Evolutionary conservation across 1,140 invertebrate species (phyloP), one percentile per base, ranked within the genome.

Genomic region (Hyphantria cunea): DNA sequence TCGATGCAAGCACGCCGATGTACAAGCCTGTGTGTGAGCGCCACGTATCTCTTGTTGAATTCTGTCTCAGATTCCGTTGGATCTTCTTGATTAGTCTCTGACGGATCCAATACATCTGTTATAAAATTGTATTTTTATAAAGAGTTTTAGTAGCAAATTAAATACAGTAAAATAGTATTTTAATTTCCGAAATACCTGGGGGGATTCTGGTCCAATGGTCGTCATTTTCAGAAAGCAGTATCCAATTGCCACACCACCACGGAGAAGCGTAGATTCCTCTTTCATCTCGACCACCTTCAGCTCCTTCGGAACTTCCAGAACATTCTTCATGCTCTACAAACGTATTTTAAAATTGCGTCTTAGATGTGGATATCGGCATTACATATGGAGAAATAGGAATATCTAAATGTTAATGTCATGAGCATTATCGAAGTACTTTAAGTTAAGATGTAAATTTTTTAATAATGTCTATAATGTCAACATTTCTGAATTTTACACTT

Each of bases 1-100:
- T 98, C 97, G 11, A 97, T 93, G 74, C 96, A 97, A n/a, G 96
- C 96, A 82, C 97, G 96, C 59, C 97, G 92, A 87, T 98, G 97
- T 0, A 98, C 96, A 91, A 98, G 95, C 45, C 97, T 93, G 87
- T 97, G 97, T 6, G 97, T 96, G 37, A 97, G 93, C 7, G 95
- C 95, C 68, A 97, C 95, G 78, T 97, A 98, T 63, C 95, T 95
- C 80, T 96, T 95, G 54, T 94, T 93, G 82, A 98, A 98, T 66
- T 95, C 95, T 64, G 94, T 94, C 81, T 98, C 97, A 0, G 96
- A 97, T 52, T 95, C 94, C 0, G 97, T 98, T 0, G 96, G 97
- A 48, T 96, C 93, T 50, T 95, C 86, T 47, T 78, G 66, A 6
- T 68, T 55, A 12, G 59, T 63, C 32, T 82, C 80, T 44, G 50